Conservation (phyloP, 1,140 invertebrate species). For the Condylostylus longicornis region DNA sequence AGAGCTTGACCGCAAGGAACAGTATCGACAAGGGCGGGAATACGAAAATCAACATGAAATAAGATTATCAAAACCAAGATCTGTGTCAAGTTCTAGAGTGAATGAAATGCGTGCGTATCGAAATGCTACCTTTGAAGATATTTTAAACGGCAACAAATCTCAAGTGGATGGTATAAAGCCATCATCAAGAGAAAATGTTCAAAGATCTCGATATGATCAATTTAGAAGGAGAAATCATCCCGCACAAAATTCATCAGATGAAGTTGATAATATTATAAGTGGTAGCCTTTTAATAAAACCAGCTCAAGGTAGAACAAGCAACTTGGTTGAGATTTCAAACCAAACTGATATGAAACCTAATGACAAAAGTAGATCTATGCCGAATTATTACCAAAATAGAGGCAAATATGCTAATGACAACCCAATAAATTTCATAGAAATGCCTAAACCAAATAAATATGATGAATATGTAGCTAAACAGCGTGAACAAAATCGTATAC, state of each 20-base stretch:
- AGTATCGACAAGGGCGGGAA: constrained; percentile 21
- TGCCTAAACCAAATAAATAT: constrained; percentile 15
- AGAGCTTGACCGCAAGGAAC: constrained; percentile 9
- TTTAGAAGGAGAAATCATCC: constrained; percentile 3
- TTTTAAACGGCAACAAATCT: not conserved
- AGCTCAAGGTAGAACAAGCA: constrained; percentile 5
- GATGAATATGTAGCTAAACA: constrained; percentile 27
- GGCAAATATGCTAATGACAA: too few relatives aligned
- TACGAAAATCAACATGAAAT: constrained; percentile 6
- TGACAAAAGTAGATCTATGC: constrained; percentile 27
- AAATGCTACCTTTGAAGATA: constrained; percentile 26
- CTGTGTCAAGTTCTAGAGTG: constrained; percentile 20
- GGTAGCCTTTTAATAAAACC: constrained; percentile 26
- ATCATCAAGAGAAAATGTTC: too few relatives aligned
- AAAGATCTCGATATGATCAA: not conserved
- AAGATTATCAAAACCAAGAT: constrained; percentile 18
- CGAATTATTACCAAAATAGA: constrained; percentile 18
- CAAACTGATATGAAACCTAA: too few relatives aligned
- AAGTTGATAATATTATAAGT: constrained; percentile 17
- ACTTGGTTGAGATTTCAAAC: constrained; percentile 23
- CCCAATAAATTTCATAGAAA: constrained; percentile 5
- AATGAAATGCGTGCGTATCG: constrained; percentile 18
- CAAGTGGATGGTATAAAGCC: too few relatives aligned
- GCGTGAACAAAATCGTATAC: constrained; percentile 16
- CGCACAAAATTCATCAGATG: constrained; percentile 1